A percentile compares a stretch with the other conserved stretches of the same genome.
These are phyloP conservation scores for Scarus forsteni DNA, from an alignment of 2,797 vertebrate species.

Conservation along the genomic window DNA sequence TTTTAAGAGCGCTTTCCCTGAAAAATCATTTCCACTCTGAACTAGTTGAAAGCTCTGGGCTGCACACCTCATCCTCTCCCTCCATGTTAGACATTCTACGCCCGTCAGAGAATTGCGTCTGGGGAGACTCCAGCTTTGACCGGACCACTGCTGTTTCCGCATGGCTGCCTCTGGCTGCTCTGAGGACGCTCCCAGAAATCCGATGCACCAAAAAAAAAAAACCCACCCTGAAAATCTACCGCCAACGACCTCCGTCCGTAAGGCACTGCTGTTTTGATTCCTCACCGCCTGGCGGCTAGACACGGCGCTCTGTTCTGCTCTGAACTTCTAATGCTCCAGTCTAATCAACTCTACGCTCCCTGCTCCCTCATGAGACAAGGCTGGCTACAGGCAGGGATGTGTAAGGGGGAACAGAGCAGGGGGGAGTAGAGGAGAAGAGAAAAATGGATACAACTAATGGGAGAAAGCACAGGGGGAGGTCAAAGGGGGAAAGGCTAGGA, in stretches of 20 bases:
- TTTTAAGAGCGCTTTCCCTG: constrained; percentile 34
- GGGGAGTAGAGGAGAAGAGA: constrained; percentile 34
- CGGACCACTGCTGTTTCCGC: constrained; percentile 75
- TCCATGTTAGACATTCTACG: constrained; percentile 69
- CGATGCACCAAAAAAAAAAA: constrained; percentile 68
- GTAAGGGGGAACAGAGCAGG: constrained; percentile 43
- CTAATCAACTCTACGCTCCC: constrained; percentile 74
- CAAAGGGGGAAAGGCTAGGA: constrained; percentile 39
- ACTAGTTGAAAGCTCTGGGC: constrained; percentile 56
- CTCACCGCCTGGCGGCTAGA: constrained; percentile 67
- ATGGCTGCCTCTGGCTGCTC: constrained; percentile 74
- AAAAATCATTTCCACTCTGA: constrained; percentile 45
- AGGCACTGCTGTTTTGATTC: constrained; percentile 65
- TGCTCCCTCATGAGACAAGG: constrained; percentile 65
- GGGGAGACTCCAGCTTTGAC: constrained; percentile 71
- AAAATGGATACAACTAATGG: constrained; percentile 38
- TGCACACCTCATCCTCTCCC: constrained; percentile 50
- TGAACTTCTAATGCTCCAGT: constrained; percentile 73
- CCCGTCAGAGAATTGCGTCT: constrained; percentile 67
- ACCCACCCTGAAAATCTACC: constrained; percentile 72
- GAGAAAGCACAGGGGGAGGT: constrained; percentile 53
- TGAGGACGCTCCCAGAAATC: constrained; percentile 74
- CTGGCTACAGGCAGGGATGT: constrained; percentile 54
- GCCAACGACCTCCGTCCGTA: constrained; percentile 66
- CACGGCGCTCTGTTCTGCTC: constrained; percentile 59